Conservation (phyloP, 2,888 invertebrate species). For the Hyalella azteca region DNA sequence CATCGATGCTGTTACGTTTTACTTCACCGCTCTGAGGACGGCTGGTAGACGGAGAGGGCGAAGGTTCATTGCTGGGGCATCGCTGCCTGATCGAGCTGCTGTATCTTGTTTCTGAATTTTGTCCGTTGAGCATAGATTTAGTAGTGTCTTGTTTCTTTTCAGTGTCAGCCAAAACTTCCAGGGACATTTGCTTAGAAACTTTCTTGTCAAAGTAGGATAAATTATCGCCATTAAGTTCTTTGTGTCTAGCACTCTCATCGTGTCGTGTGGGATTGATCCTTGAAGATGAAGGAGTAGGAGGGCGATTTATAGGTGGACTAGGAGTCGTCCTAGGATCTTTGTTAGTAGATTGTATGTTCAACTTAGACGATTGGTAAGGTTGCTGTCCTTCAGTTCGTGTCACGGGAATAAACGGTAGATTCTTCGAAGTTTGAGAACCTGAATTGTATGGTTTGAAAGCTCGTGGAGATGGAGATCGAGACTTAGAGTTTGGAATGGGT, state of each 20-base stretch:
- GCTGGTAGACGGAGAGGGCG: background rate
- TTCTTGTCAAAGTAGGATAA: conserved; percentile 17
- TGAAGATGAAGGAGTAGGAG: background rate
- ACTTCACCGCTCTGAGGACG: background rate
- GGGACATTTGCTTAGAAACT: conserved; percentile 1
- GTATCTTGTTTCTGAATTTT: background rate
- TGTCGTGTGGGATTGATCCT: too few relatives aligned
- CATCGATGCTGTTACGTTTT: conserved; percentile 22
- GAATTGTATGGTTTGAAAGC: conserved; percentile 9
- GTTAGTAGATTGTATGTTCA: background rate
- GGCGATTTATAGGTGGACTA: conserved; percentile 1
- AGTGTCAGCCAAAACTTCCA: conserved; percentile 18
- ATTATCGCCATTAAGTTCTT: background rate
- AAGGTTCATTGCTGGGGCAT: background rate
- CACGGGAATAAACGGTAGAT: background rate
- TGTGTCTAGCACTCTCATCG: background rate
- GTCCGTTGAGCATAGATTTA: background rate
- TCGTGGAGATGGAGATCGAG: background rate
- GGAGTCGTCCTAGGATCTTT: background rate
- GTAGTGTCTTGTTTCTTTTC: background rate
- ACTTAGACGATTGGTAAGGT: background rate
- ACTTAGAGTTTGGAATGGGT: background rate
- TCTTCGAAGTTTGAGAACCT: background rate
- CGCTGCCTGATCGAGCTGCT: background rate
- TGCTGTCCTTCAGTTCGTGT: background rate